Evolutionary conservation across 2,113 vertebrate genomes (phyloP).

Genomic region (Todiramphus saurophagus): DNA sequence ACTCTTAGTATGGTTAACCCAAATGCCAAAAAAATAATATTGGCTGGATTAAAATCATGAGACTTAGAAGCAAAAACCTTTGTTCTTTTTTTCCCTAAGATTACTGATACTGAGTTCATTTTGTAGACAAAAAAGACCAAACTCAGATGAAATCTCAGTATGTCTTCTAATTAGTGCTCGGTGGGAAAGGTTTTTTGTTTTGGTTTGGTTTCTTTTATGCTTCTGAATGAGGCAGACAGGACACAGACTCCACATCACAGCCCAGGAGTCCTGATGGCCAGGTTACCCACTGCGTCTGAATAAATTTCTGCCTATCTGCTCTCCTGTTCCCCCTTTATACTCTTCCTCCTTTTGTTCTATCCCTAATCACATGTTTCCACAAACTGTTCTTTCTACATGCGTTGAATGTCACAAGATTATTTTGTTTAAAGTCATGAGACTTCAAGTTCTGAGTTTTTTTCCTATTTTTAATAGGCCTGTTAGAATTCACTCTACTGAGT

Average conservation of each 20-base stretch:
- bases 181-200: background rate
- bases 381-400: background rate
- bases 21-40: background rate
- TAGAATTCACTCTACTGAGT: background rate
- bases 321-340: background rate
- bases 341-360: background rate
- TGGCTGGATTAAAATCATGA: background rate
- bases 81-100: fast-evolving
- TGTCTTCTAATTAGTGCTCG: background rate
- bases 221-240: background rate
- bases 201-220: fast-evolving
- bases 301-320: background rate
- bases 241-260: background rate
- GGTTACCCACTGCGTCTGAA: background rate
- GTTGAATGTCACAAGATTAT: conserved; percentile 32
- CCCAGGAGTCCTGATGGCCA: background rate
- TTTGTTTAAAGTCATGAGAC: conserved; percentile 18
- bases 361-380: conserved; percentile 4
- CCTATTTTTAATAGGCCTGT: background rate
- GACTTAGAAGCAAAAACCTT: background rate
- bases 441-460: background rate
- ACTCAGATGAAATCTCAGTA: background rate
- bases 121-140: background rate
- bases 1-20: background rate
- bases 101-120: background rate